These are phyloP conservation scores for Drosophila subpulchrella DNA, from an alignment of 1,140 invertebrate species.

Conservation along the genomic window DNA sequence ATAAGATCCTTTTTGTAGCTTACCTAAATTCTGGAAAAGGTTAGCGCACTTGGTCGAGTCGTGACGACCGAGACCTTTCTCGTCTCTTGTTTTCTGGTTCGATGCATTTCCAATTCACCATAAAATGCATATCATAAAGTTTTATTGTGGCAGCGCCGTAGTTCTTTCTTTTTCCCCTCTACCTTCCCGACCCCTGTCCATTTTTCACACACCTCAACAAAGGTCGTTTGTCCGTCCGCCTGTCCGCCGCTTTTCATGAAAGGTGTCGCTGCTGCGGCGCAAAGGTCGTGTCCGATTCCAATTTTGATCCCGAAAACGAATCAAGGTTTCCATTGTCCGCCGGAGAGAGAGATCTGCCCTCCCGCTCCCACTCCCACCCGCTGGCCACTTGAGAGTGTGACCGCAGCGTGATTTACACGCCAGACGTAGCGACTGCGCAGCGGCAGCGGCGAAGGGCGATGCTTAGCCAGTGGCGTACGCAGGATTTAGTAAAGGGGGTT, in stretches of 20 bases:
- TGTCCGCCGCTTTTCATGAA: conserved; percentile 46
- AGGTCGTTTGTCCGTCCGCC: conserved; percentile 62
- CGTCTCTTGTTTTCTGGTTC: conserved; percentile 39
- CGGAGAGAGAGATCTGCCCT: conserved; percentile 27
- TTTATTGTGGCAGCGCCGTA: conserved; percentile 72
- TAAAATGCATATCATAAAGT: conserved; percentile 82
- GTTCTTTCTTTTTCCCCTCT: conserved; percentile 38
- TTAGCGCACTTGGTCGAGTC: conserved; percentile 40
- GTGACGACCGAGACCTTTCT: conserved; percentile 49
- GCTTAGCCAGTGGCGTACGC: conserved; percentile 3
- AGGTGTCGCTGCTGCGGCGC: conserved; percentile 45
- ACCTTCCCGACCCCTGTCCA: conserved; percentile 27
- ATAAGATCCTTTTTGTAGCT: not conserved
- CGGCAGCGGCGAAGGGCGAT: conserved; percentile 5
- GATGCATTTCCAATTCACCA: conserved; percentile 76
- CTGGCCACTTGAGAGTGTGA: conserved; percentile 78
- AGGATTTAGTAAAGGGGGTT: not conserved
- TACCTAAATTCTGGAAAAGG: not conserved
- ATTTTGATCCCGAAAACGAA: conserved; percentile 60
- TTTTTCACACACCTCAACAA: conserved; percentile 69
- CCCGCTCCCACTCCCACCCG: conserved; percentile 8
- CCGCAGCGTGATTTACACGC: conserved; percentile 78
- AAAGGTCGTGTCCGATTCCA: conserved; percentile 46
- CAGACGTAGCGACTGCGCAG: conserved; percentile 51
- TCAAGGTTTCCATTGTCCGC: conserved; percentile 68